Percentiles rank a stretch among this genome's conserved stretches.
phyloP scores from a whole-genome alignment of 2,113 vertebrate species.

The Phalacrocorax carbo region DNA sequence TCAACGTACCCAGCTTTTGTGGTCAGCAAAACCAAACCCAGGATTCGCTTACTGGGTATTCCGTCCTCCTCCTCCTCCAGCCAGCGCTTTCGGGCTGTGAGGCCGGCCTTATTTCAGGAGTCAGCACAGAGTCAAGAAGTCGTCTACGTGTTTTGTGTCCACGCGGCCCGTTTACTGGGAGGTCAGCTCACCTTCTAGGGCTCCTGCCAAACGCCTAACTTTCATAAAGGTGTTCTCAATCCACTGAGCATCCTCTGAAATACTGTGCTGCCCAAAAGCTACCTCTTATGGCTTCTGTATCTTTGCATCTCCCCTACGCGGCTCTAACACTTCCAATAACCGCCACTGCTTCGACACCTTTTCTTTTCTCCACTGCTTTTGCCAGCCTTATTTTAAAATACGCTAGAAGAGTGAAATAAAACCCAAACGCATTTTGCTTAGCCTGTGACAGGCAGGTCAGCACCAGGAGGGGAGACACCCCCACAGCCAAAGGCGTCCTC shows the following conservation, averaged over 20 bases:
- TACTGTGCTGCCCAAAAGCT: not conserved
- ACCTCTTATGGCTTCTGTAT: not conserved
- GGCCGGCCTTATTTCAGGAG: not conserved
- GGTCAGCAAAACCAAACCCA: not conserved
- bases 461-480: not conserved
- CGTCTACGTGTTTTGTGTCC: not conserved
- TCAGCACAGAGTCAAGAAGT: fast-evolving
- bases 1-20: not conserved
- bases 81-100: not conserved
- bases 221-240: not conserved
- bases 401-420: not conserved
- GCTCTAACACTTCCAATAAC: not conserved
- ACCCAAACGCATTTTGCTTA: not conserved
- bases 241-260: not conserved
- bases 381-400: not conserved
- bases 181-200: not conserved
- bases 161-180: not conserved
- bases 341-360: no score
- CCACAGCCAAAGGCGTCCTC: not conserved
- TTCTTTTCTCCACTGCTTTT: not conserved
- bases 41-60: not conserved
- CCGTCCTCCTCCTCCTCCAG: not conserved
- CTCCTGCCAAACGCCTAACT: not conserved
- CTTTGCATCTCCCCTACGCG: not conserved
- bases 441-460: not conserved